Conservation (phyloP, 2,797 vertebrate species). For the Pseudomugil tenellus region DNA sequence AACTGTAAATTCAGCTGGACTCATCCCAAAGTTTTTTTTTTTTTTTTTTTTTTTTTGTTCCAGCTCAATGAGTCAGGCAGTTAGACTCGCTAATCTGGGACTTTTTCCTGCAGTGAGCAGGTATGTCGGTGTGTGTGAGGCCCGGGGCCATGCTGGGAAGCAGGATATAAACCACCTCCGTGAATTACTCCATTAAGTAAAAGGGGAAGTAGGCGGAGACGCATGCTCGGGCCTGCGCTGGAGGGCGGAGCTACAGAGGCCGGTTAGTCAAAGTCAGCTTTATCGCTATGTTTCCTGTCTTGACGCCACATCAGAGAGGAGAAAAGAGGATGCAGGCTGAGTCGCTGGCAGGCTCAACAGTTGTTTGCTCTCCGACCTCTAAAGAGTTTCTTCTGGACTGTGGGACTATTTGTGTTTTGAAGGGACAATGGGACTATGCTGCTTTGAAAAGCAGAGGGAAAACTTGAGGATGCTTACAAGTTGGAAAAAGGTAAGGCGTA, state of each 20-base stretch:
- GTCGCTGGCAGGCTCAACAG: slow-evolving; percentile 20
- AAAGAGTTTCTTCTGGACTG: slow-evolving; percentile 40
- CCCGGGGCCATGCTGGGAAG: slow-evolving; percentile 38
- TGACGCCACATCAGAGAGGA: slow-evolving; percentile 61
- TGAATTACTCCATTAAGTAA: slow-evolving; percentile 50
- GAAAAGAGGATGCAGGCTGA: slow-evolving; percentile 49
- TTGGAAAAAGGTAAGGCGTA: slow-evolving; percentile 74
- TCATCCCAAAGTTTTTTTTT: not conserved
- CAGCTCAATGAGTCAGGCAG: not conserved
- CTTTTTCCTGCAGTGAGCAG: slow-evolving; percentile 48
- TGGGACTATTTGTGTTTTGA: slow-evolving; percentile 34
- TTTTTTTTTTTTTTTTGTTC: too few relatives aligned
- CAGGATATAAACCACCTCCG: slow-evolving; percentile 57
- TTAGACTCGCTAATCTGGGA: slow-evolving; percentile 34
- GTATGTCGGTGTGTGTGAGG: slow-evolving; percentile 44
- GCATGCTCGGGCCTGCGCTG: slow-evolving; percentile 54
- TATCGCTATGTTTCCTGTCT: slow-evolving; percentile 71
- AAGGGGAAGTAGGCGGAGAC: slow-evolving; percentile 70
- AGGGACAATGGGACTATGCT: slow-evolving; percentile 80
- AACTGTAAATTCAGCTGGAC: slow-evolving; percentile 1
- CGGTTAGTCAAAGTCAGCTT: slow-evolving; percentile 63
- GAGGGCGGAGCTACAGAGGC: slow-evolving; percentile 67
- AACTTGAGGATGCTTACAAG: slow-evolving; percentile 61
- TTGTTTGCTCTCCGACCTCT: slow-evolving; percentile 16
- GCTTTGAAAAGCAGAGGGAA: slow-evolving; percentile 71